These are phyloP conservation scores for western clawed frog (Xenopus tropicalis) DNA, from an alignment of 2,113 vertebrate species.

Conservation along the genomic window UCB_Xtro_10.0 CM004446.2:107378001-107378500, in stretches of 20 bases:
- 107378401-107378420: no score
- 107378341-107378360: no score
- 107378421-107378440: no score
- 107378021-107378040: no score
- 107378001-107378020: no score
- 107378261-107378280: conserved; percentile 46
- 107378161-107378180: conserved; percentile 29
- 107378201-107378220: conserved; percentile 57
- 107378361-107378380: no score
- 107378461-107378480: no score
- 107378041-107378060: no score
- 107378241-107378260: conserved; percentile 62
- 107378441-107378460: no score
- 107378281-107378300: conserved; percentile 48
- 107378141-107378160: conserved; percentile 12
- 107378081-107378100: background rate
- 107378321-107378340: conserved; percentile 11
- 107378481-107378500: no score
- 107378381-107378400: no score
- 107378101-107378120: conserved; percentile 3
- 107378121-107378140: background rate
- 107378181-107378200: conserved; percentile 49
- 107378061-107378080: no score
- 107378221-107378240: conserved; percentile 59
- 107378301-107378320: conserved; percentile 44